Evolutionary conservation across 2,797 vertebrate species (phyloP), one percentile per base, ranked within the genome.

Genomic region (Neoniphon sammara): DNA sequence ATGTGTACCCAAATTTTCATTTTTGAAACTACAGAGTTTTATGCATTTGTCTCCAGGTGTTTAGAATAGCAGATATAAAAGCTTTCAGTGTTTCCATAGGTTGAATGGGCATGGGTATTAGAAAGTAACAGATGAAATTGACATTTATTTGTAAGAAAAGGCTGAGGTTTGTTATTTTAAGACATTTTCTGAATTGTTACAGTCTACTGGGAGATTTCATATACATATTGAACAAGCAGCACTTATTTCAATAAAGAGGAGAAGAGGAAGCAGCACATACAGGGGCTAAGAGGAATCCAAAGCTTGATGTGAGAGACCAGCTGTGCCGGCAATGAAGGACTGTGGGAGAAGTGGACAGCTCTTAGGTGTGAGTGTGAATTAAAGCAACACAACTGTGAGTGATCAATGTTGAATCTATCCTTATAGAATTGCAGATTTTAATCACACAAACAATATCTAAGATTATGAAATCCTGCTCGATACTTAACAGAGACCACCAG

Each of bases 201-300:
- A 50, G 14, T 39, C 36, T 11, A 39, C 9, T 39, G 9, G 36
- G 9, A 11, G 12, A 39, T 63, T 61, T 12, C 59, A 20, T 18
- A 23, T 18, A 17, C 61, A 71, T 39, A 10, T 74, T n/a, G 49
- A 66, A 70, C n/a, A 31, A 17, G 14, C 12, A 23, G 39, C 21
- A 2, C 44, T 27, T 57, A 53, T 50, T 70, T 66, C 30, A 71
- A 17, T 20, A 15, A 25, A 54, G 20, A 25, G 50, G 46, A 23
- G 46, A 52, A 31, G 3, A 31, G 7, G 70, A 44, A 46, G 7
- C 12, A 50, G 3, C 15, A 17, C 15, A 31, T 57, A 18, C 34
- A 69, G 10, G 5, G 12, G 3, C 9, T 52, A 3, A 68, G 57
- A 76, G 15, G 17, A 65, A 44, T 62, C 76, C 61, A 63, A 61